Evolutionary conservation across 64 coral and sea anemone genomes (phyloP).

Genomic region (Montipora cactus): DNA sequence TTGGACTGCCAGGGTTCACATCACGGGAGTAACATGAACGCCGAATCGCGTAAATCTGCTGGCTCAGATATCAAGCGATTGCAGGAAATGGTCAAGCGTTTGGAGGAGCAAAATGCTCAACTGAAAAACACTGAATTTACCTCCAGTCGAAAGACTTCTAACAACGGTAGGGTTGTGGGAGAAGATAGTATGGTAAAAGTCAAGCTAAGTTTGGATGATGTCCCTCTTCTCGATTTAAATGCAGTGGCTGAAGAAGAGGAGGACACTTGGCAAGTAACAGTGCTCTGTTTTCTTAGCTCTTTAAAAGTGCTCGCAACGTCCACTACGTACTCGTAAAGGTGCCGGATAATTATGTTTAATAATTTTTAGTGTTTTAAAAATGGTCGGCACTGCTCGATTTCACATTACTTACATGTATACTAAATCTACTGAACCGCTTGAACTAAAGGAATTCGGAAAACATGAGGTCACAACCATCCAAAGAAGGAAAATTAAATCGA

Average conservation of each 20-base stretch:
- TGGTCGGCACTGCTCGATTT: no score
- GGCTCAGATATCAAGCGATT: slow-evolving; percentile 92
- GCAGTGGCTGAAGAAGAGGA: slow-evolving; percentile 84
- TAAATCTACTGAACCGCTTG: no score
- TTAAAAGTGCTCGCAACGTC: no score
- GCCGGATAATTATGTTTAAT: no score
- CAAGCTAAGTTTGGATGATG: slow-evolving; percentile 87
- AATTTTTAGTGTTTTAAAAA: no score
- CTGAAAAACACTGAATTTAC: slow-evolving; percentile 57
- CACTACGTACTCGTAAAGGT: no score
- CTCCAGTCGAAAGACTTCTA: slow-evolving; percentile 23
- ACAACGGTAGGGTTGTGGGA: neutral
- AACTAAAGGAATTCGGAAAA: no score
- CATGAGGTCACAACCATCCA: no score
- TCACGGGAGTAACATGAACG: slow-evolving; percentile 46
- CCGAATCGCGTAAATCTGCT: slow-evolving; percentile 87
- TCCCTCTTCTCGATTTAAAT: slow-evolving; percentile 79
- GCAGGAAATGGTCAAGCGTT: slow-evolving; percentile 80
- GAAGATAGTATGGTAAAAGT: slow-evolving; percentile 47
- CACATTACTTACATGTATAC: no score
- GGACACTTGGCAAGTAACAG: slow-evolving; percentile 80
- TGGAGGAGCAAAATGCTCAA: slow-evolving; percentile 77
- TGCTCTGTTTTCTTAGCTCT: neutral
- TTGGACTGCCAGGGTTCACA: slow-evolving; percentile 2
- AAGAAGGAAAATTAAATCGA: no score